Base-by-base conservation (phyloP, 1,140 invertebrate genomes). In the Papilio xuthus region DNA sequence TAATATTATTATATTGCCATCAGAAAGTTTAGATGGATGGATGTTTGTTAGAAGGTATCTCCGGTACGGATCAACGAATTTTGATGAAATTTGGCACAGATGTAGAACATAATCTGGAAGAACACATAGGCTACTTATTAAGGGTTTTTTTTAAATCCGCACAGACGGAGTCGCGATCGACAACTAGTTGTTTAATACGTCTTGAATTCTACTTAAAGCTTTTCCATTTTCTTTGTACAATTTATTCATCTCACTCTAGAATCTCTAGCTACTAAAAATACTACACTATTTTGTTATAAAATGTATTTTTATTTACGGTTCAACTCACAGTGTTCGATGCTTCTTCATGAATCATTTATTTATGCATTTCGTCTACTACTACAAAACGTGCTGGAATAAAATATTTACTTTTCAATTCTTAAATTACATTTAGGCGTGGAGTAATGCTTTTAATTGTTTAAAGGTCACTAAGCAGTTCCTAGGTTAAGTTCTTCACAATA, bases 311-410 rank as follows among this genome's bases (percentile, higher is more conserved):
- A 28, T 28, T 28, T 9, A 63, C 60, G 60, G 60, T 63, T 63
- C 26, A 15, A 23, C 18, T 63, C 60, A 28, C 60, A 63, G 60
- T 63, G 60, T 63, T 63, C 60, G 60, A 63, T 63, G 60, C 60
- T 63, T 63, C 60, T 63, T 63, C 60, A 63, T 63, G 60, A 63
- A 63, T 63, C 60, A 63, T 63, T 63, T 63, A 63, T 63, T 28
- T 28, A 28, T 60, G 28, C 60, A 63, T 26, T 63, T 63, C 60
- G 60, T 26, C 60, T 63, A 28, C 60, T 28, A 23, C 12, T 63
- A 28, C 60, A 63, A 63, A 63, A 63, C 60, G 60, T 23, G 12
- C 9, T 63, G 23, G 60, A 63, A 28, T 63, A 63, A 63, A 63
- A 28, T 63, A 63, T 63, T 63, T 26, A 63, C 23, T 63, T 26